Evolutionary conservation across 30 jellyfish, hydroid and myxozoan genomes (phyloP).

Genomic region (Cassiopea xamachana): DNA sequence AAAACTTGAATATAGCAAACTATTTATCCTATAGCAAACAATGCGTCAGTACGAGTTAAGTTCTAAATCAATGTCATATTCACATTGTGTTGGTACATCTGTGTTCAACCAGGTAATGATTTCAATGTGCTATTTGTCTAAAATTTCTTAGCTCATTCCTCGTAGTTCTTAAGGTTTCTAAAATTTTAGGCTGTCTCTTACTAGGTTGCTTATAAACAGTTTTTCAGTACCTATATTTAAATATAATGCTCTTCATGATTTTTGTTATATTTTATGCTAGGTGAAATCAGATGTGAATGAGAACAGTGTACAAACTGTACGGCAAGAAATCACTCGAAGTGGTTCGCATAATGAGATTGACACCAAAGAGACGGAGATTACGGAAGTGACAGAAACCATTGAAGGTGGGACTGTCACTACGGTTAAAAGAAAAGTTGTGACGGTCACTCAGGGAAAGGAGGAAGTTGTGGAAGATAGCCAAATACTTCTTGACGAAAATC

Average conservation of each 20-base stretch:
- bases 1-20: too few relatives aligned
- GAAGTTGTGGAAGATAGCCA: constrained; percentile 75
- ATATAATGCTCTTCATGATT: neutral
- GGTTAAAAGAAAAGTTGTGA: constrained; percentile 76
- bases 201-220: too few relatives aligned
- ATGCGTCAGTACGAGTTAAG: too few relatives aligned
- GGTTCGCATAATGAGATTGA: constrained; percentile 60
- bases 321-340: constrained; percentile 72
- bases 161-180: too few relatives aligned
- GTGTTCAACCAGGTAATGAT: too few relatives aligned
- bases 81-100: too few relatives aligned
- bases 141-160: too few relatives aligned
- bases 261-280: constrained; percentile 1
- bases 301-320: constrained; percentile 44
- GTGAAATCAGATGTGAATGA: constrained; percentile 46
- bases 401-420: constrained; percentile 73
- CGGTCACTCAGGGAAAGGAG: constrained; percentile 73
- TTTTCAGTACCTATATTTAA: too few relatives aligned
- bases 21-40: too few relatives aligned
- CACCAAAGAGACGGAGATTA: constrained; percentile 62
- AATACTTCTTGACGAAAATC: constrained; percentile 45
- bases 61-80: too few relatives aligned
- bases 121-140: too few relatives aligned
- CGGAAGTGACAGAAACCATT: constrained; percentile 73
- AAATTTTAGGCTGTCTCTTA: too few relatives aligned